Base-by-base conservation (phyloP, 2,797 vertebrate species). In the Parotocinclus haroldoi region DNA sequence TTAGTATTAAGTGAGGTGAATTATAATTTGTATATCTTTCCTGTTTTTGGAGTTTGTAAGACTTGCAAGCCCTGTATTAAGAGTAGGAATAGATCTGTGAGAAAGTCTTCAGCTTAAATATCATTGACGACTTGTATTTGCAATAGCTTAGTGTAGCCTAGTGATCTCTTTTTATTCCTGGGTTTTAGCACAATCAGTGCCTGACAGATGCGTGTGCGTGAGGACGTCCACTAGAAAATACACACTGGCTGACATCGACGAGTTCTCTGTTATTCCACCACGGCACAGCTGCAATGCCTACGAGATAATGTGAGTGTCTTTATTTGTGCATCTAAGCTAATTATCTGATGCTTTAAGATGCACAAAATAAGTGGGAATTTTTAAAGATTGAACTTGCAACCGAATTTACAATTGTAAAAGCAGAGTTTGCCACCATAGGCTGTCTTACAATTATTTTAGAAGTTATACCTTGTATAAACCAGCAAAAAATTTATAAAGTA, bases 271-370 rank as follows among this genome's bases (percentile, higher is more conserved):
- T 27, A 62, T 67, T 4, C 80, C 81, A 56, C 74, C 4, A 7
- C 46, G 58, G n/a, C 16, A 75, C 3, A 76, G 72, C 9, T 92
- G 90, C 48, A 48, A 81, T 1, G 58, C 1, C 10, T 72, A 8
- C 0, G 85, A 89, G 68, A 54, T 92, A 9, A 86, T 88, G 90
- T 92, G 66, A 88, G 88, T 85, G 9, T 54, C 18, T 45, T 50
- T 13, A 8, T 0, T 27, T 27, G 9, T 16, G 16, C 6, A 9
- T 45, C 1, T 3, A 51, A 9, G 7, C 17, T n/a, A n/a, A n/a
- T n/a, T n/a, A n/a, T n/a, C n/a, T 9, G 3, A 17, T 17, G 7
- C 50, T 52, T 17, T 48, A 3, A 48, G 4, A 3, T 48, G 2
- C 5, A 3, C 46, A 48, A 48, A 13, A 11, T 11, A 13, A 48